These are phyloP conservation scores for Cyrtorhinus lividipennis DNA, from an alignment of 1,140 invertebrate species.

Conservation along the genomic window DNA sequence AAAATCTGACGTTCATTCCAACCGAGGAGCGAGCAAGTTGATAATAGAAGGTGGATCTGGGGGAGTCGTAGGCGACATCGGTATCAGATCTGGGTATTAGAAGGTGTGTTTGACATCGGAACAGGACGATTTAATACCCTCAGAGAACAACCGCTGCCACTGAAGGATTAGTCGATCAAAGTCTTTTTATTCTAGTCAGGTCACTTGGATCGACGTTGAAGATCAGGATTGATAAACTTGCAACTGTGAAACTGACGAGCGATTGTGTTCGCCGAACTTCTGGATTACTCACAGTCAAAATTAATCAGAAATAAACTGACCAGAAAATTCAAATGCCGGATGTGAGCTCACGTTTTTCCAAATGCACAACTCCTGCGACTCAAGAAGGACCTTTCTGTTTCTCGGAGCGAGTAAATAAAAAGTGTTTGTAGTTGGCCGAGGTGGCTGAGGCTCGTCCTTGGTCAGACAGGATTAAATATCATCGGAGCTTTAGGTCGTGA, in stretches of 20 bases:
- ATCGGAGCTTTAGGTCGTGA: conserved; percentile 7
- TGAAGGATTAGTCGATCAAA: neutral
- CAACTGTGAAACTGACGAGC: no score
- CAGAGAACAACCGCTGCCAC: neutral
- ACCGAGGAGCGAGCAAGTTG: no score
- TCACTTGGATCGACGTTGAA: no score
- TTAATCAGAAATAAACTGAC: neutral
- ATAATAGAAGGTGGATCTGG: neutral
- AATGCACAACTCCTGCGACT: neutral
- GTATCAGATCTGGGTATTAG: neutral
- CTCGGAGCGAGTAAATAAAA: conserved; percentile 3
- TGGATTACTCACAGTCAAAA: no score
- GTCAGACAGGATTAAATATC: conserved; percentile 2
- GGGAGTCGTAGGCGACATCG: neutral
- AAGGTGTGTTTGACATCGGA: neutral
- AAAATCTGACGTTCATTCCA: no score
- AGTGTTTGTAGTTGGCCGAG: neutral
- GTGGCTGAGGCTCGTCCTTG: neutral
- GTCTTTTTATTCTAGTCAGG: neutral
- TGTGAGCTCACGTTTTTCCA: neutral
- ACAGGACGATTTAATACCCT: neutral
- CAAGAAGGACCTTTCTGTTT: neutral
- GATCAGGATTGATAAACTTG: no score
- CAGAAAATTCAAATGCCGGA: neutral
- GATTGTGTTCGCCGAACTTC: neutral